Conservation (phyloP, 1,140 invertebrate species). For the Nymphalis io region DNA sequence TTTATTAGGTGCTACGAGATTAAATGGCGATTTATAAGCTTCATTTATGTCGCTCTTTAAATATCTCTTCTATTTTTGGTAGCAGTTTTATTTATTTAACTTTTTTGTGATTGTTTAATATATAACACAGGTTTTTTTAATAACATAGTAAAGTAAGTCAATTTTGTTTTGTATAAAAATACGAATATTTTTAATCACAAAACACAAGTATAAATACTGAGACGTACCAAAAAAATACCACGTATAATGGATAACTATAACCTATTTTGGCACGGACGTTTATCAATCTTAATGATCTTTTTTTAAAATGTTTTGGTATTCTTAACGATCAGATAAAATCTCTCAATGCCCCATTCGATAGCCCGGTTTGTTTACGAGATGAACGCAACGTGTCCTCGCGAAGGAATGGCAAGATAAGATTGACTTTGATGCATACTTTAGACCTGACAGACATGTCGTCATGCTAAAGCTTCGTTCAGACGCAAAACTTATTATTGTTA, state of each 20-base stretch:
- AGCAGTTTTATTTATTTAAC: neutral
- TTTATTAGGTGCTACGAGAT: conserved; percentile 31
- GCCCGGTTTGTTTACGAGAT: conserved; percentile 32
- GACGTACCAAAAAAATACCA: too few species aligned
- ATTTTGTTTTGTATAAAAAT: too few species aligned
- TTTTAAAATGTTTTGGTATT: neutral
- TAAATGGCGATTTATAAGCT: conserved; percentile 22
- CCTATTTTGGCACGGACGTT: neutral
- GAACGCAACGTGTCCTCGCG: conserved; percentile 18
- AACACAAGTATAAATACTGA: too few species aligned
- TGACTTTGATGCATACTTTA: conserved; percentile 55
- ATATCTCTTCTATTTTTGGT: neutral
- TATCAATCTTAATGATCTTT: neutral
- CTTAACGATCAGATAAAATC: conserved; percentile 17
- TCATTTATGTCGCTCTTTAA: conserved; percentile 1
- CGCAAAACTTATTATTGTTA: neutral
- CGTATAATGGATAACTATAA: neutral
- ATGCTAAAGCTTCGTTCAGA: conserved; percentile 18
- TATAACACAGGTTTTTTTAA: too few species aligned
- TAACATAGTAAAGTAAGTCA: too few species aligned
- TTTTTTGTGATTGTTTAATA: neutral
- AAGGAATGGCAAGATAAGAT: conserved; percentile 44
- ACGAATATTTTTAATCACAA: too few species aligned
- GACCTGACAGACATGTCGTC: conserved; percentile 47
- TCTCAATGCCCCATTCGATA: conserved; percentile 14